These are phyloP conservation scores for Dicaeum eximium DNA, from an alignment of 2,113 vertebrate genomes.

Conservation along the genomic window DNA sequence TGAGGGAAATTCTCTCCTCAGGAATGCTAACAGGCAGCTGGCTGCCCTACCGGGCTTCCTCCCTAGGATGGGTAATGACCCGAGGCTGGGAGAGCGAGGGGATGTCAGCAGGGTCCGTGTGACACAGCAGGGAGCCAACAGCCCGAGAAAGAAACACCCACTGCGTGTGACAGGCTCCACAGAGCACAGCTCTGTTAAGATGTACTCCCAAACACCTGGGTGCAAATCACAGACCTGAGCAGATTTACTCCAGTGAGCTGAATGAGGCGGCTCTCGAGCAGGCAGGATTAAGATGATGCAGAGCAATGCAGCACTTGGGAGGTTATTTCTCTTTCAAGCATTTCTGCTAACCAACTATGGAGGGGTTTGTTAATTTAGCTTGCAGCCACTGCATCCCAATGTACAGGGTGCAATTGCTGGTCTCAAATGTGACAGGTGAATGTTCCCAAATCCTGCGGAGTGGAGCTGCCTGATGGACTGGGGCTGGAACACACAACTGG, in stretches of 20 bases:
- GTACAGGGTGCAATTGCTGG: not conserved
- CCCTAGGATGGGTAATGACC: not conserved
- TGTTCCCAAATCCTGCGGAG: not conserved
- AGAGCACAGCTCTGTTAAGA: not conserved
- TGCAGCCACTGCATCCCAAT: not conserved
- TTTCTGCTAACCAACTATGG: not conserved
- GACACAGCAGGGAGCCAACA: not conserved
- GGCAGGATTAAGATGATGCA: not conserved
- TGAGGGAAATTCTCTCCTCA: not conserved
- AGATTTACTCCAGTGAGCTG: not conserved
- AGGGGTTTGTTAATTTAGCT: not conserved
- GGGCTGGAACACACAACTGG: not conserved
- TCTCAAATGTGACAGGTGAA: not conserved
- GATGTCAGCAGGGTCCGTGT: not conserved
- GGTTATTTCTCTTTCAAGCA: not conserved
- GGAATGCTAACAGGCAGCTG: not conserved
- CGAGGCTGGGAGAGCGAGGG: not conserved
- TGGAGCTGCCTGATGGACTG: not conserved
- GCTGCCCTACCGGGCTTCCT: not conserved
- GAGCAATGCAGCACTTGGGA: not conserved
- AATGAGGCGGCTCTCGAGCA: not conserved
- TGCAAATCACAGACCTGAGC: not conserved
- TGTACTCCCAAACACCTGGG: not conserved
- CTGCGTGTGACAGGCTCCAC: not conserved
- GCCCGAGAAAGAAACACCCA: not conserved